Evolutionary conservation across 2,113 vertebrate species (phyloP).

Genomic region (Nansenia antarctica): DNA sequence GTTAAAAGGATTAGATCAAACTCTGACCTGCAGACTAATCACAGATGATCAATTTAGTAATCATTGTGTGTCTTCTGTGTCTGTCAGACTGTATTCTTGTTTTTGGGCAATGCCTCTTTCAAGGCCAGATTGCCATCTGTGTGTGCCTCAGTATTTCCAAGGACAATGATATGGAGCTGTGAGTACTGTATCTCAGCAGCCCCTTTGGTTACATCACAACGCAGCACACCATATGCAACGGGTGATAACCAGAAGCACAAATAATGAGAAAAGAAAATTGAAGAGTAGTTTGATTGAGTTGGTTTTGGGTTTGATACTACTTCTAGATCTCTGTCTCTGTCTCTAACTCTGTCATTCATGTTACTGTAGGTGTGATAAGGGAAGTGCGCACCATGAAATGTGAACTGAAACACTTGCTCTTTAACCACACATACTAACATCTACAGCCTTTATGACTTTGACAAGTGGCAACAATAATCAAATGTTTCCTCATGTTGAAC

Average conservation of each 20-base stretch:
- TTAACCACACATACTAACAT: slow-evolving; percentile 13
- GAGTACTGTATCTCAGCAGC: background rate
- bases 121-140: slow-evolving; percentile 19
- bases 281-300: no score
- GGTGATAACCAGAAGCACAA: no score
- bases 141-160: background rate
- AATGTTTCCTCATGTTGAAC: background rate
- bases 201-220: background rate
- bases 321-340: background rate
- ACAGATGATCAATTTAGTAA: slow-evolving; percentile 62
- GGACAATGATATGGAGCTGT: no score
- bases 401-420: slow-evolving; percentile 57
- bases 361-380: background rate
- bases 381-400: slow-evolving; percentile 34
- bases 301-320: background rate
- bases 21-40: slow-evolving; percentile 50
- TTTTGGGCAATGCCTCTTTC: slow-evolving; percentile 39
- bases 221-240: background rate
- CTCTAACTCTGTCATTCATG: slow-evolving; percentile 14
- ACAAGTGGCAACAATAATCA: slow-evolving; percentile 2
- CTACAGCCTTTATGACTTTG: background rate
- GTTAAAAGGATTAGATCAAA: slow-evolving; percentile 57
- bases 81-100: background rate
- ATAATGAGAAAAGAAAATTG: background rate
- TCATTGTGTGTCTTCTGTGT: slow-evolving; percentile 29